phyloP scores from a whole-genome alignment of 2,797 vertebrate species.

The Neomorphus geoffroyi region DNA sequence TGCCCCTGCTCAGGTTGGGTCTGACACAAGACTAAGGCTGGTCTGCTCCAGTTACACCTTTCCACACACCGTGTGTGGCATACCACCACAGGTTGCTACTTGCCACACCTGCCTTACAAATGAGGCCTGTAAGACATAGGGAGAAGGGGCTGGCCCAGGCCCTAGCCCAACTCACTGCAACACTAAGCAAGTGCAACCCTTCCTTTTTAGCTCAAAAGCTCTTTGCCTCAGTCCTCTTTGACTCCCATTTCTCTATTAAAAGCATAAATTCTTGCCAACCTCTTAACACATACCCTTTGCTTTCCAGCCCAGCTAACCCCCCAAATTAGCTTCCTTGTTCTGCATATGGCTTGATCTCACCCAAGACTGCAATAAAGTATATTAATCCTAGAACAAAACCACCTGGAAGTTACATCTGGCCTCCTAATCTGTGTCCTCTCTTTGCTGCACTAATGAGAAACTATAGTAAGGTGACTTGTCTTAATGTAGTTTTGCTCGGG shows the following conservation, averaged over 20 bases:
- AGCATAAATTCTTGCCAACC: neutral
- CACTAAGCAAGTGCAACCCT: neutral
- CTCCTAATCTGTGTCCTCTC: neutral
- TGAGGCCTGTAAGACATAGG: neutral
- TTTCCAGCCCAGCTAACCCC: neutral
- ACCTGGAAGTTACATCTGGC: neutral
- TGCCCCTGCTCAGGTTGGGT: neutral
- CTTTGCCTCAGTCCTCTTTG: neutral
- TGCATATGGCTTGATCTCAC: neutral
- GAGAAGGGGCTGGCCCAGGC: neutral
- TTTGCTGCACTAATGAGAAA: neutral
- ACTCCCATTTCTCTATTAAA: neutral
- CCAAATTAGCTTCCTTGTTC: neutral
- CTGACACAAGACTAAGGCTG: fast-evolving
- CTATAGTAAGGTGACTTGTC: neutral
- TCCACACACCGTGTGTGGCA: fast-evolving
- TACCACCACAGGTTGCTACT: fast-evolving
- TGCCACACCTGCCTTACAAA: neutral
- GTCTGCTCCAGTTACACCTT: neutral
- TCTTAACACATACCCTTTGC: neutral
- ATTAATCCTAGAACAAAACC: neutral
- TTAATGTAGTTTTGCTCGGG: neutral
- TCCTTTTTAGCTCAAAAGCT: neutral
- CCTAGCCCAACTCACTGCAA: neutral
- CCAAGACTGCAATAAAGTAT: neutral